Conservation (phyloP, 2,113 vertebrate genomes). For the Salvator merianae region DNA sequence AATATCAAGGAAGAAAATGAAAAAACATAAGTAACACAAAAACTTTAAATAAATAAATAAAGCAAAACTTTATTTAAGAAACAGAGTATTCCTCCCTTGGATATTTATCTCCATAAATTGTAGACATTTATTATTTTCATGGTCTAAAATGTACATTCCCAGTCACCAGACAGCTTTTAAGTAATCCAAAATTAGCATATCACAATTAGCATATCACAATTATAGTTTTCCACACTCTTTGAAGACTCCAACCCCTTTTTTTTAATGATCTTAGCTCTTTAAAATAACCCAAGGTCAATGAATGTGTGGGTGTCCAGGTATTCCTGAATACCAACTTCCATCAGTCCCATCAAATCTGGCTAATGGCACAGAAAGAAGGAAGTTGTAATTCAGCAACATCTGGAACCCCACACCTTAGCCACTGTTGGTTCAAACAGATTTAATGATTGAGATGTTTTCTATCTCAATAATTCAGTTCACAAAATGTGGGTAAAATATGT, state of each 20-base stretch:
- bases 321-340: no score
- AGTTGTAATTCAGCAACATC: no score
- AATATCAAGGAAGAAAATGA: no score
- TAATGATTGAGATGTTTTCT: not conserved
- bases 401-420: no score
- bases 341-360: no score
- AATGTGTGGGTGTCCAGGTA: no score
- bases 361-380: no score
- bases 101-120: conserved; percentile 11
- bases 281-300: no score
- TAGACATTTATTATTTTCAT: conserved; percentile 31
- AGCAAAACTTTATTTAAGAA: no score
- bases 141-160: not conserved
- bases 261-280: not conserved
- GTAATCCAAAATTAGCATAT: not conserved
- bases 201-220: not conserved
- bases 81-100: no score
- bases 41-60: no score
- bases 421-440: not conserved
- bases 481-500: not conserved
- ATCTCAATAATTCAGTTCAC: not conserved
- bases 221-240: not conserved
- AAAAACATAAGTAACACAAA: no score
- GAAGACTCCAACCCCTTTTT: not conserved
- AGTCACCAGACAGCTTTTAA: not conserved